phyloP scores from a whole-genome alignment of 2,888 invertebrate genomes.

The Synergus itoensis region DNA sequence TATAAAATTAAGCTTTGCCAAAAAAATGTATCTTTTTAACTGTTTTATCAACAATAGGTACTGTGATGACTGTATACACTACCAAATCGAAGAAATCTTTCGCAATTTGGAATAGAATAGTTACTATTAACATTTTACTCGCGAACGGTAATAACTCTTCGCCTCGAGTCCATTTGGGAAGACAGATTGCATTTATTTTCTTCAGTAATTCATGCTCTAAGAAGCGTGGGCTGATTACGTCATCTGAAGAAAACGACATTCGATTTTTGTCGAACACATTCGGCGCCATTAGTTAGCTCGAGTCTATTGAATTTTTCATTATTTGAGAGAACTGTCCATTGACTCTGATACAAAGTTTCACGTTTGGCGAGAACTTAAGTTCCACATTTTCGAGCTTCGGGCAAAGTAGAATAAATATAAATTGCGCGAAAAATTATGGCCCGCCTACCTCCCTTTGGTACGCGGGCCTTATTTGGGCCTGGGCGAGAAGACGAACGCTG shows the following conservation, averaged over 20 bases:
- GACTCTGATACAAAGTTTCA: background rate
- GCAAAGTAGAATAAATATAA: conserved; percentile 33
- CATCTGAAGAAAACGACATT: conserved; percentile 28
- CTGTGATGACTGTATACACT: background rate
- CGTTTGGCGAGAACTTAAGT: background rate
- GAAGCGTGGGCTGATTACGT: conserved; percentile 34
- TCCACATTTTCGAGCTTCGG: conserved; percentile 10
- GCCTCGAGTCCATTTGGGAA: conserved; percentile 25
- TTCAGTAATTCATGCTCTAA: conserved; percentile 35
- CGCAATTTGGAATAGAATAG: conserved; percentile 25
- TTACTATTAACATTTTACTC: conserved; percentile 29
- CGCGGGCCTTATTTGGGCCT: conserved; percentile 32
- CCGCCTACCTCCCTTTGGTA: conserved; percentile 29
- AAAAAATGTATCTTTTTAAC: too few relatives aligned
- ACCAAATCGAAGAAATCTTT: background rate
- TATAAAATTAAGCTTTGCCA: too few relatives aligned
- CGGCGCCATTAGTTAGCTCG: conserved; percentile 17
- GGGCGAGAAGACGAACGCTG: conserved; percentile 14
- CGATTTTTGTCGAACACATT: conserved; percentile 35
- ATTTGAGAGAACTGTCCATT: conserved; percentile 3
- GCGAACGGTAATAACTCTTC: conserved; percentile 22
- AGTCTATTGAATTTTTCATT: conserved; percentile 5
- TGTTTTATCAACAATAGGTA: too few relatives aligned
- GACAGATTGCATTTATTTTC: conserved; percentile 40
- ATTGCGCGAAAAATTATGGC: conserved; percentile 29